Conservation (phyloP, 2,888 invertebrate genomes). For the Phasia obesa region DNA sequence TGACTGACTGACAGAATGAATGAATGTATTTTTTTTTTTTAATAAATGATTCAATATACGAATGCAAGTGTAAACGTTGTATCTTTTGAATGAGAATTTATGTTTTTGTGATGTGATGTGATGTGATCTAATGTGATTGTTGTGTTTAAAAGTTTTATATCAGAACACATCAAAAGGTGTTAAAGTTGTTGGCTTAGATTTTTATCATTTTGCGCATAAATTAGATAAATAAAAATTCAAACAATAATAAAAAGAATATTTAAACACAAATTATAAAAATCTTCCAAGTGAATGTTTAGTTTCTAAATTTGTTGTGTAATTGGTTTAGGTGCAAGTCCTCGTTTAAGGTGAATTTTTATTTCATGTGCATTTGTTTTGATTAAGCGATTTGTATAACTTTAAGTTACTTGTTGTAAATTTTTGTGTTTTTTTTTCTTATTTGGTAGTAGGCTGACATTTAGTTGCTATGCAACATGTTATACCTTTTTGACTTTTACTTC, state of each 20-base stretch:
- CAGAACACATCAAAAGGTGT: constrained; percentile 55
- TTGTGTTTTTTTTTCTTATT: no score
- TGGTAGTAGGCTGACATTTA: no score
- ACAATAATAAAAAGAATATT: constrained; percentile 3
- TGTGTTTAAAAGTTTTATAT: constrained; percentile 18
- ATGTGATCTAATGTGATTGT: no score
- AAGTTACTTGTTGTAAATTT: no score
- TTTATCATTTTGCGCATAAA: constrained; percentile 42
- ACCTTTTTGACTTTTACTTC: no score
- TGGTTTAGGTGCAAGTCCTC: no score
- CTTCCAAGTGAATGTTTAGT: neutral
- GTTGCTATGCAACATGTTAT: no score
- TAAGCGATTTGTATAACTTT: no score
- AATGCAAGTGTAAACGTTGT: constrained; percentile 2
- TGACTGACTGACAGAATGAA: neutral
- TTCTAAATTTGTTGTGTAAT: constrained; percentile 2
- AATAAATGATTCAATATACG: constrained; percentile 26
- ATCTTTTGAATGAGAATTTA: constrained; percentile 13
- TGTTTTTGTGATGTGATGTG: constrained; percentile 26
- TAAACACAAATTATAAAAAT: neutral
- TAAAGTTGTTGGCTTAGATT: constrained; percentile 50
- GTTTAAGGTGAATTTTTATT: no score
- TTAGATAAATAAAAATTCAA: constrained; percentile 12
- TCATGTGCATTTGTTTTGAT: no score
- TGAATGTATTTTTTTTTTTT: neutral